These are phyloP conservation scores for Austrolebias charrua DNA, from an alignment of 2,797 vertebrate species.

Conservation along the genomic window DNA sequence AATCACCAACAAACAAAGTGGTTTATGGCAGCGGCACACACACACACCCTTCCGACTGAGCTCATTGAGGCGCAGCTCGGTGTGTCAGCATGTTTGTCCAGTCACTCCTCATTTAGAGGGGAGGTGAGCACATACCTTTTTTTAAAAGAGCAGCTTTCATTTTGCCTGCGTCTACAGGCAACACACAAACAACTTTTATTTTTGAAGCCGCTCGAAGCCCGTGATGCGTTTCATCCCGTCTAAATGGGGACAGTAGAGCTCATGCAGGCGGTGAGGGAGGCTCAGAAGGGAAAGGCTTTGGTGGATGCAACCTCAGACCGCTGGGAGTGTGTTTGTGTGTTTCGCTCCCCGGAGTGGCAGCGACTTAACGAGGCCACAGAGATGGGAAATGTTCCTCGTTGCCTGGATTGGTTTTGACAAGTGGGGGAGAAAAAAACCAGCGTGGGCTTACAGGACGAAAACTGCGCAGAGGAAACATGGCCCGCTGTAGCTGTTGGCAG, in stretches of 20 bases:
- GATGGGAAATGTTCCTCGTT: slow-evolving; percentile 65
- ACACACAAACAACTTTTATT: slow-evolving; percentile 49
- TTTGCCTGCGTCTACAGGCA: slow-evolving; percentile 47
- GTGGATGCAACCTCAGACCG: slow-evolving; percentile 53
- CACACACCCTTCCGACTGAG: slow-evolving; percentile 59
- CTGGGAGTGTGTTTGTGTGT: slow-evolving; percentile 42
- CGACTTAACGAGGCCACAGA: slow-evolving; percentile 59
- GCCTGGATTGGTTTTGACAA: slow-evolving; percentile 66
- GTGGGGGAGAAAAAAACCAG: slow-evolving; percentile 53
- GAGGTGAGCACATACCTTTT: slow-evolving; percentile 67
- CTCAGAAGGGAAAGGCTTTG: slow-evolving; percentile 48
- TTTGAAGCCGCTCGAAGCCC: slow-evolving; percentile 42
- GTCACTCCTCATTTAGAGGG: slow-evolving; percentile 74
- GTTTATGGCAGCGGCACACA: slow-evolving; percentile 39
- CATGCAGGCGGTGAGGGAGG: slow-evolving; percentile 26
- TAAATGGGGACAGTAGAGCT: slow-evolving; percentile 46
- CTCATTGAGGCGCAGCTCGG: slow-evolving; percentile 71
- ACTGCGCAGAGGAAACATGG: slow-evolving; percentile 61
- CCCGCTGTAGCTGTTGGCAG: slow-evolving; percentile 67
- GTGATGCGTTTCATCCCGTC: slow-evolving; percentile 46
- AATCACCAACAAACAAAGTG: slow-evolving; percentile 41
- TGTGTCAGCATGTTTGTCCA: slow-evolving; percentile 72
- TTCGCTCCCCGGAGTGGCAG: slow-evolving; percentile 38
- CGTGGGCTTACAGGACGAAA: slow-evolving; percentile 49
- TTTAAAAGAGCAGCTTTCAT: slow-evolving; percentile 69